These are phyloP conservation scores for Chouioia cunea DNA, from an alignment of 2,888 invertebrate species.

Conservation along the genomic window DNA sequence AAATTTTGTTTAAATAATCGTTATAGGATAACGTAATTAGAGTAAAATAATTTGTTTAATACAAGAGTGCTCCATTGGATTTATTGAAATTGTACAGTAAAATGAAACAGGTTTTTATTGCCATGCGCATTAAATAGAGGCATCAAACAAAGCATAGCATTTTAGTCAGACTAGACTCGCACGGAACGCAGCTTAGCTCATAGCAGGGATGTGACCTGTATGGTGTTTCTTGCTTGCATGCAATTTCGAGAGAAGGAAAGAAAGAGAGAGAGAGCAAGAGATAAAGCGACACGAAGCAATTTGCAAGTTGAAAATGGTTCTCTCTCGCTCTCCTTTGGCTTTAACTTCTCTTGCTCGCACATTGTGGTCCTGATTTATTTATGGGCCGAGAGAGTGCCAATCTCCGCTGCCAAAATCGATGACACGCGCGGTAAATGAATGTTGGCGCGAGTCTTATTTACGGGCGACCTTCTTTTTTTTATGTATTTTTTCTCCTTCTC, in stretches of 20 bases:
- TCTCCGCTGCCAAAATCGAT: constrained; percentile 25
- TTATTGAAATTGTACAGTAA: no score
- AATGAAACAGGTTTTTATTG: no score
- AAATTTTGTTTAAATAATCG: no score
- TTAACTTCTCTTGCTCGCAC: constrained; percentile 1
- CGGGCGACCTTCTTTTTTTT: constrained; percentile 14
- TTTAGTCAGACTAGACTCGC: no score
- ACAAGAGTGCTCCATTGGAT: no score
- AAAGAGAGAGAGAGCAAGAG: constrained; percentile 17
- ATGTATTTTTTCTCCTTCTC: background rate
- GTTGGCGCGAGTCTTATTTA: constrained; percentile 12
- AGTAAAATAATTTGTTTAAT: no score
- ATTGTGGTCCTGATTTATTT: constrained; percentile 32
- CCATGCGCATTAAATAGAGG: no score
- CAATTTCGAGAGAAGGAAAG: constrained; percentile 26
- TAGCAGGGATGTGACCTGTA: no score
- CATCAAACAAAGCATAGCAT: no score
- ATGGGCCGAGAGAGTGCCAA: constrained; percentile 13
- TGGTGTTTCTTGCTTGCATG: constrained; percentile 1
- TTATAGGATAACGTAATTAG: no score
- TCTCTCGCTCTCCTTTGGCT: constrained; percentile 3
- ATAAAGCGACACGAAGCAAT: constrained; percentile 30
- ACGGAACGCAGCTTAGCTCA: no score
- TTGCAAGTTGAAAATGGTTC: constrained; percentile 37
- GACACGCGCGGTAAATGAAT: constrained; percentile 13